Evolutionary conservation across 1,140 invertebrate genomes (phyloP).

Genomic region (Drosophila nigromelanica): DNA sequence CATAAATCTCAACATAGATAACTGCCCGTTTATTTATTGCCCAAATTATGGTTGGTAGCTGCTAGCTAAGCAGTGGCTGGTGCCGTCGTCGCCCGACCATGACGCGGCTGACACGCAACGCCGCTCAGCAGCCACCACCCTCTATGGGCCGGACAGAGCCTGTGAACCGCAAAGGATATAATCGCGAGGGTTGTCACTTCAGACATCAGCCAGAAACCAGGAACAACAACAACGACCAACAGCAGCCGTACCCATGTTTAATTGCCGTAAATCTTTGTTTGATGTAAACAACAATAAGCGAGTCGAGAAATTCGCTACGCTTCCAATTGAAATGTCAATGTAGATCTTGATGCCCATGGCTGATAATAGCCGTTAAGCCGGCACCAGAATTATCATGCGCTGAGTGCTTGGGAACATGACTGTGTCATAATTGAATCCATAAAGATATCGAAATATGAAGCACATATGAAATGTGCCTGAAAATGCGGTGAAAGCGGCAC

Average conservation of each 20-base stretch:
- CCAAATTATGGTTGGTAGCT: conserved; percentile 60
- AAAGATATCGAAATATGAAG: neutral
- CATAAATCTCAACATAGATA: conserved; percentile 80
- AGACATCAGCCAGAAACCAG: conserved; percentile 11
- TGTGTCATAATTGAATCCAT: conserved; percentile 49
- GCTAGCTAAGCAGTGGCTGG: conserved; percentile 11
- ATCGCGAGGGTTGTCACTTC: conserved; percentile 76
- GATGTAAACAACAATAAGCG: conserved; percentile 79
- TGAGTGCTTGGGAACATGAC: conserved; percentile 16
- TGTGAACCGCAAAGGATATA: conserved; percentile 78
- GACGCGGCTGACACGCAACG: conserved; percentile 65
- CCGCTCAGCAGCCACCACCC: conserved; percentile 38
- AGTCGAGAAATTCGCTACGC: conserved; percentile 62
- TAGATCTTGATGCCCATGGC: conserved; percentile 50
- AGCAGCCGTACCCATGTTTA: conserved; percentile 62
- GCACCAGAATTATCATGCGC: conserved; percentile 11
- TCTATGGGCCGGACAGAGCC: conserved; percentile 43
- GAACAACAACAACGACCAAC: conserved; percentile 16
- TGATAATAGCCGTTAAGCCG: conserved; percentile 49
- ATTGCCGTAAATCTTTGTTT: conserved; percentile 84
- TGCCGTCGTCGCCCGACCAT: conserved; percentile 19
- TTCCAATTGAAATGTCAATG: conserved; percentile 75
- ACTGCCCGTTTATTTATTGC: conserved; percentile 77
- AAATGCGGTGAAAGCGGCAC: neutral
- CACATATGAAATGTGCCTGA: neutral